These are phyloP conservation scores for Meloidogyne chitwoodi DNA, from an alignment of 1,140 invertebrate genomes.

Conservation along the genomic window DNA sequence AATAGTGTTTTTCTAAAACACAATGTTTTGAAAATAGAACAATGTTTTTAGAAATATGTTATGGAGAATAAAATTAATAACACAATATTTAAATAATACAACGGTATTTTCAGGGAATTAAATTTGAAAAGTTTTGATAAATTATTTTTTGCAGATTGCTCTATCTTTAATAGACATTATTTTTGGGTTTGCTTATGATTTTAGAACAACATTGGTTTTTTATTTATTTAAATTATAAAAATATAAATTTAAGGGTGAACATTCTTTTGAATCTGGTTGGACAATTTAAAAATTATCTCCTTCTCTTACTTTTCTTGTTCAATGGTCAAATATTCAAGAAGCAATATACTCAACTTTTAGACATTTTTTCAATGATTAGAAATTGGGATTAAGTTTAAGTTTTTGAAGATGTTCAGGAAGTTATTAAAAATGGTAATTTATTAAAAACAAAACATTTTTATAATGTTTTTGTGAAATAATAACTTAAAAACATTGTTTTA, in stretches of 20 bases:
- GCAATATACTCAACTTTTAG: conserved; percentile 69
- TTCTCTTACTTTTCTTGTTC: conserved; percentile 74
- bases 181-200: conserved; percentile 76
- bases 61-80: too few relatives aligned
- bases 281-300: conserved; percentile 77
- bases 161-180: conserved; percentile 76
- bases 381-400: conserved; percentile 72
- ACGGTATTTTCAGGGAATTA: too few relatives aligned
- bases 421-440: conserved; percentile 26
- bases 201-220: conserved; percentile 67
- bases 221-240: not conserved
- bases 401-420: conserved; percentile 66
- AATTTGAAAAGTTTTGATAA: too few relatives aligned
- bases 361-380: conserved; percentile 74
- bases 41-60: too few relatives aligned
- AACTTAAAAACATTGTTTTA: too few relatives aligned
- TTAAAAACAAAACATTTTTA: too few relatives aligned
- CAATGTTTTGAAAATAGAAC: too few relatives aligned
- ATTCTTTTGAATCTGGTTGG: conserved; percentile 77
- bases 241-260: conserved; percentile 67
- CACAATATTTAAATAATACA: too few relatives aligned
- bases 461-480: too few relatives aligned
- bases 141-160: conserved; percentile 61
- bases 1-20: too few relatives aligned
- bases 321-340: conserved; percentile 62